Evolutionary conservation across 2,888 invertebrate genomes (phyloP).

Genomic region (Mesorhabditis spiculigera): DNA sequence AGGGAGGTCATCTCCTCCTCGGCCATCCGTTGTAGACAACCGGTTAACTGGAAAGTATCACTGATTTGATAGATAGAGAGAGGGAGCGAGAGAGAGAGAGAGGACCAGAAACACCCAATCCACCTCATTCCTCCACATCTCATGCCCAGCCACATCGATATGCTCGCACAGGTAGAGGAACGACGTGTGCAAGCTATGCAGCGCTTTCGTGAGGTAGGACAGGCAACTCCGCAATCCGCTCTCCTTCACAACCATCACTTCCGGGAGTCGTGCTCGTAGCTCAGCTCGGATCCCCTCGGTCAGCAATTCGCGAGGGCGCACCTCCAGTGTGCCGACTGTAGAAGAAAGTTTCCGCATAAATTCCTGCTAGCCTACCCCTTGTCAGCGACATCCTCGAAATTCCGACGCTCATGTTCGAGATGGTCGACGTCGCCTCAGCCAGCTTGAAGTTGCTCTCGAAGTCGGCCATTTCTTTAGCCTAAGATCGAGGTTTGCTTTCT

Average conservation of each 20-base stretch:
- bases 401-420: constrained; percentile 41
- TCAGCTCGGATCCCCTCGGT: constrained; percentile 47
- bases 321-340: constrained; percentile 28
- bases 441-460: constrained; percentile 32
- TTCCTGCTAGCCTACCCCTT: constrained; percentile 23
- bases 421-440: constrained; percentile 41
- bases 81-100: too few relatives aligned
- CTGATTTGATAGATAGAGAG: background rate
- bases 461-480: constrained; percentile 30
- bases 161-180: constrained; percentile 53
- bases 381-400: constrained; percentile 31
- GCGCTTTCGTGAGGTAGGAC: background rate
- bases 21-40: background rate
- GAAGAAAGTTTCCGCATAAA: constrained; percentile 28
- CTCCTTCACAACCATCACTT: background rate
- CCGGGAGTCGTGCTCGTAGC: constrained; percentile 29
- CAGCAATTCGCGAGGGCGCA: constrained; percentile 32
- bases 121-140: constrained; percentile 38
- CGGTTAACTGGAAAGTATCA: constrained; percentile 1
- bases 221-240: background rate
- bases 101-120: constrained; percentile 9
- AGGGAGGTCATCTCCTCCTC: background rate
- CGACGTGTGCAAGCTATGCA: constrained; percentile 16
- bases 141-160: constrained; percentile 44
- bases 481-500: constrained; percentile 7